Evolutionary conservation across 2,888 invertebrate genomes (phyloP), one percentile per base, ranked within the genome.

Genomic region (Heteromurus nitidus): DNA sequence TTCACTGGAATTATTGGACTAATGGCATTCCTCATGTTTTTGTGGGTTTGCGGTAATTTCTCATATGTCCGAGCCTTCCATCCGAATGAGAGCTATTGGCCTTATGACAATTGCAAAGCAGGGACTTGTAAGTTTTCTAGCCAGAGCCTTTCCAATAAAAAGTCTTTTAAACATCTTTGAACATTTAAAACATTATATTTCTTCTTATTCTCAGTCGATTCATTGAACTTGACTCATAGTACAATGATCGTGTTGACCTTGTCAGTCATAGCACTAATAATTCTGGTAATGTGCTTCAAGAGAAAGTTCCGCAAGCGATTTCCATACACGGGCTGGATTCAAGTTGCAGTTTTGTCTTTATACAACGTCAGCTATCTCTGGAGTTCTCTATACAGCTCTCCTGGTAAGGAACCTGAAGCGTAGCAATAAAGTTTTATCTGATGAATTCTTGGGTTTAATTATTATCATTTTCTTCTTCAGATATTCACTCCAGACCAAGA

Each of bases 351-450:
- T 28, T 67, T 85, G 47, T 64, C 76, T 9, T 11, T 77, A 11
- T 76, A 75, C 62, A 75, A 74, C n/a, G 16, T 81, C 1, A 11
- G 28, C 3, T 62, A 55, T 3, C 36, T 83, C 2, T 85, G 77
- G 79, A 73, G 72, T 58, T 79, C 82, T 3, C 31, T 85, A 16
- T 68, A 65, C 28, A 82, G 62, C 47, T 80, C 75, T n/a, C 65
- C 76, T 0, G 50, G 80, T 80, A 74, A 36, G 36, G 5, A 53
- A 9, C 18, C 22, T n/a, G n/a, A n/a, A 18, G 5, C n/a, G n/a
- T 11, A 36, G 36, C 7, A 9, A 36, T 13, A 36, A 36, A 36
- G 7, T 13, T 36, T 36, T 36, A 36, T 36, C n/a, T 53, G 5
- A 18, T 53, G 22, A n/a, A 53, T 53, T 18, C n/a, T 53, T 18